Conservation (phyloP, 2,888 invertebrate genomes). For the Chaitophorus viminalis region DNA sequence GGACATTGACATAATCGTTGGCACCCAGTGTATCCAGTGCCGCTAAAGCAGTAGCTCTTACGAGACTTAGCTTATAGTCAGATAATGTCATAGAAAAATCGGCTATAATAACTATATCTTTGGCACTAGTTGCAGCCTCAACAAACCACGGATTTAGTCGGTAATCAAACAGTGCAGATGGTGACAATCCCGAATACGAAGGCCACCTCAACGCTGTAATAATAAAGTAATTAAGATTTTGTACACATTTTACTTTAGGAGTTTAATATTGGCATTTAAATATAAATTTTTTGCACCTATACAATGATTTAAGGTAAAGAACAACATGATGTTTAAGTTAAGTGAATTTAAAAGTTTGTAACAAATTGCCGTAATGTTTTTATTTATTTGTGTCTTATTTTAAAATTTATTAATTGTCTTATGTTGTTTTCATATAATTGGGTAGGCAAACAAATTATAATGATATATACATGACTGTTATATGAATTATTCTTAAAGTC, state of each 20-base stretch:
- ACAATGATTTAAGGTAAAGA: neutral
- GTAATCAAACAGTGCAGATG: conserved; percentile 91
- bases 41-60: conserved; percentile 86
- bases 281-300: neutral
- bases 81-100: conserved; percentile 92
- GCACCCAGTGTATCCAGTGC: conserved; percentile 95
- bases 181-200: conserved; percentile 67
- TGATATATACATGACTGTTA: too few relatives aligned
- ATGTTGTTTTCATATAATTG: too few relatives aligned
- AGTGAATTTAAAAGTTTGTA: too few relatives aligned
- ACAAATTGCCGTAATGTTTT: too few relatives aligned
- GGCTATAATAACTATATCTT: conserved; percentile 86
- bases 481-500: too few relatives aligned
- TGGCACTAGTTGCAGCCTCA: conserved; percentile 96
- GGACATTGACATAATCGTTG: conserved; percentile 96
- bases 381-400: too few relatives aligned
- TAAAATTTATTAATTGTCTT: too few relatives aligned
- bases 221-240: neutral
- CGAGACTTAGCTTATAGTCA: conserved; percentile 84
- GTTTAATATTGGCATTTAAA: neutral
- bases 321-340: neutral
- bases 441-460: too few relatives aligned
- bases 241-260: neutral
- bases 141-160: conserved; percentile 96
- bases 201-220: conserved; percentile 78